phyloP scores from a whole-genome alignment of 1,140 invertebrate species.

The Adoxophyes honmai region DNA sequence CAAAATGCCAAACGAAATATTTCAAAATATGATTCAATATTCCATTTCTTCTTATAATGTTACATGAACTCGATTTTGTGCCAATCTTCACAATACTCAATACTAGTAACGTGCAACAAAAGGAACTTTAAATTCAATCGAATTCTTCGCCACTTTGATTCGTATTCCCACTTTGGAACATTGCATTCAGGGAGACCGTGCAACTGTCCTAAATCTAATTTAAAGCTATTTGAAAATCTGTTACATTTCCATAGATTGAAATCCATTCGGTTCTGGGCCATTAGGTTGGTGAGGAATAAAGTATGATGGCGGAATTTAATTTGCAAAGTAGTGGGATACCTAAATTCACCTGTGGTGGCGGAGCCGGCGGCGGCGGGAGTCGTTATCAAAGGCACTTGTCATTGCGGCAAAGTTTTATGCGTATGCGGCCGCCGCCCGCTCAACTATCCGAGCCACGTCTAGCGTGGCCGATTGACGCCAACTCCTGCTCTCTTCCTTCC shows the following conservation, averaged over 20 bases:
- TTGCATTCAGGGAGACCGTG: constrained; percentile 46
- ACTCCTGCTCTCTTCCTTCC: background rate
- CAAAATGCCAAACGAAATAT: no score
- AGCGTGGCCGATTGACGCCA: constrained; percentile 19
- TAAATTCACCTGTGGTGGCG: constrained; percentile 21
- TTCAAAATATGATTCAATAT: no score
- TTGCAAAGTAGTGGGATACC: constrained; percentile 30
- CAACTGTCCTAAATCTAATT: constrained; percentile 61
- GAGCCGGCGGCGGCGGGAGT: constrained; percentile 14
- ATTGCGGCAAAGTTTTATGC: constrained; percentile 27
- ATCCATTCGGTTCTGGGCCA: constrained; percentile 12
- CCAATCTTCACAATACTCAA: background rate
- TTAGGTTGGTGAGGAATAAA: constrained; percentile 20
- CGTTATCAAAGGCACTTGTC: constrained; percentile 28
- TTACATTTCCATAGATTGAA: constrained; percentile 16
- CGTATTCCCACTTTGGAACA: constrained; percentile 53
- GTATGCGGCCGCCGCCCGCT: constrained; percentile 19
- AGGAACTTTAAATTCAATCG: constrained; percentile 56
- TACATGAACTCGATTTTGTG: background rate
- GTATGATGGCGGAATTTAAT: constrained; percentile 33
- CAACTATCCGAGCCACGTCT: constrained; percentile 31
- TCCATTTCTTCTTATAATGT: no score
- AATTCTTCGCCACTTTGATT: constrained; percentile 56
- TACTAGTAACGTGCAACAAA: constrained; percentile 40
- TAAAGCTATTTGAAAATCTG: constrained; percentile 33